Percentiles rank a stretch among this genome's conserved stretches.
Evolutionary conservation across 2,888 invertebrate genomes (phyloP).

Genomic region (Cremastobaeus sp.): DNA sequence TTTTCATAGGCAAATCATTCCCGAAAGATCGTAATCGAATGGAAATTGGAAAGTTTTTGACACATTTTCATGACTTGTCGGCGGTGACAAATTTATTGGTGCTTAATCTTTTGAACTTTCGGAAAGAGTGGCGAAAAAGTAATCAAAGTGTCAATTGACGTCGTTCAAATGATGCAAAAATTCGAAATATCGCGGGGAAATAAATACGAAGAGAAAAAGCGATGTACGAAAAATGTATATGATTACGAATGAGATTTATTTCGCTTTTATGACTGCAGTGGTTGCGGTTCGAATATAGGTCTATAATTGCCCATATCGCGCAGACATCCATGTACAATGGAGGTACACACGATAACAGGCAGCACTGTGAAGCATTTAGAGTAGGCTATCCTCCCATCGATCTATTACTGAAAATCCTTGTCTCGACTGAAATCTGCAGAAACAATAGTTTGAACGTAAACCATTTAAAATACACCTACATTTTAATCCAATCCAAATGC

Average conservation of each 20-base stretch:
- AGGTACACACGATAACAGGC: constrained; percentile 32
- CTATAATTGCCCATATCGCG: constrained; percentile 28
- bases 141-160: too few species aligned
- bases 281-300: constrained; percentile 18
- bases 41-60: too few species aligned
- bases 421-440: constrained; percentile 20
- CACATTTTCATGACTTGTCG: too few species aligned
- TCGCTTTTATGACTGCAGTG: constrained; percentile 6
- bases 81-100: too few species aligned
- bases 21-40: too few species aligned
- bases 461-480: constrained; percentile 25
- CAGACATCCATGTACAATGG: constrained; percentile 21
- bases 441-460: constrained; percentile 25
- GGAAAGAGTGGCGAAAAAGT: too few species aligned
- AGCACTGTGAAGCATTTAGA: constrained; percentile 27
- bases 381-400: constrained; percentile 35
- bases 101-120: too few species aligned
- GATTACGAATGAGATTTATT: constrained; percentile 15
- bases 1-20: neutral
- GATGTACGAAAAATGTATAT: neutral
- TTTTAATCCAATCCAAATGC: constrained; percentile 39
- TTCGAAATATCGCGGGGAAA: neutral
- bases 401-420: constrained; percentile 37
- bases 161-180: constrained; percentile 8
- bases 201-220: too few species aligned